These are phyloP conservation scores for Euleptes europaea DNA, from an alignment of 2,113 vertebrate genomes.

Conservation along the genomic window DNA sequence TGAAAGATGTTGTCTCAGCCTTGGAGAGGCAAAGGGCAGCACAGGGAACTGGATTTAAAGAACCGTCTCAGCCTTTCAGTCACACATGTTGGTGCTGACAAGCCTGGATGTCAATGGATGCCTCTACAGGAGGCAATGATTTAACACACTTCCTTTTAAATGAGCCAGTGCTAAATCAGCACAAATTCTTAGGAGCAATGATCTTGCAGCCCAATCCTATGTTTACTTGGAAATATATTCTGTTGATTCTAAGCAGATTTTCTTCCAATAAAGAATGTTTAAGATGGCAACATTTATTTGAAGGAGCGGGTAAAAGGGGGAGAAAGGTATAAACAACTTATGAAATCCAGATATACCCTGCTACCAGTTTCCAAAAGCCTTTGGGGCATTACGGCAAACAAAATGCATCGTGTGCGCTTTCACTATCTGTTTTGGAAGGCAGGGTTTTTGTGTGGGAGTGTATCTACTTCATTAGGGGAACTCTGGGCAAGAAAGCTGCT, in stretches of 20 bases:
- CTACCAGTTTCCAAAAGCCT: not conserved
- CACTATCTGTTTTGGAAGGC: not conserved
- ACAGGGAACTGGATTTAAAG: not conserved
- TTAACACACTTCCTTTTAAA: not conserved
- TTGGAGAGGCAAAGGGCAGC: not conserved
- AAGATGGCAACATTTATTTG: not conserved
- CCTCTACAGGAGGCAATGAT: not conserved
- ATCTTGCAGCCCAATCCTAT: too few species aligned
- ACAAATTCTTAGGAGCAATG: not conserved
- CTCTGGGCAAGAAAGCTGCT: constrained; percentile 46
- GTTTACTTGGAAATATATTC: too few species aligned
- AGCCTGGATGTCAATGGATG: not conserved
- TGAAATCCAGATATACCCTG: not conserved
- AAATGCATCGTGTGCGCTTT: not conserved
- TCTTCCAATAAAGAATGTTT: not conserved
- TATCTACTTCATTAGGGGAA: constrained; percentile 29
- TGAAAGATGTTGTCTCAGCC: too few species aligned
- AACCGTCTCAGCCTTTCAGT: not conserved
- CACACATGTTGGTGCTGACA: not conserved
- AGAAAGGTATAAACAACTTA: not conserved
- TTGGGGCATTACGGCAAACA: not conserved
- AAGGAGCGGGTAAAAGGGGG: not conserved
- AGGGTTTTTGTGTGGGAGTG: not conserved
- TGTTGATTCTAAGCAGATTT: not conserved
- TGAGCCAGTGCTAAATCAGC: not conserved